Percentiles rank a stretch among this genome's conserved stretches.
These are phyloP conservation scores for Lathamus discolor DNA, from an alignment of 2,113 vertebrate genomes.

Conservation along the genomic window DNA sequence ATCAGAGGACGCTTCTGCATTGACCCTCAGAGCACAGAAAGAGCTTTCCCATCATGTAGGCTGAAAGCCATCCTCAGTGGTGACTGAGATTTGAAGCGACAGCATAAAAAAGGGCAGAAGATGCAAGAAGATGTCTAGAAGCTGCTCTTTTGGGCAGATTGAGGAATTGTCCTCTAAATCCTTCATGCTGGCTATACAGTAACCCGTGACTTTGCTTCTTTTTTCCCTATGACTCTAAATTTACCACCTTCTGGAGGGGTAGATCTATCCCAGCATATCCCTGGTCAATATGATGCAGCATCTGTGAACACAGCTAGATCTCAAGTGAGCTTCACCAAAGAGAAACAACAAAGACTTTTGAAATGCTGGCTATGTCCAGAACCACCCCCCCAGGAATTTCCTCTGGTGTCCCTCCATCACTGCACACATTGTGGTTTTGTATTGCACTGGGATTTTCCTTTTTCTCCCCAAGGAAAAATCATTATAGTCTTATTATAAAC, in stretches of 20 bases:
- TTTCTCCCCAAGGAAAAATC: neutral
- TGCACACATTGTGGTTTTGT: neutral
- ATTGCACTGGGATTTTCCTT: neutral
- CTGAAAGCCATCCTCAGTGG: neutral
- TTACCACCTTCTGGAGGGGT: neutral
- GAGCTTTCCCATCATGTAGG: neutral
- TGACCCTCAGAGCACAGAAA: neutral
- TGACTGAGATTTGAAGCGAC: neutral
- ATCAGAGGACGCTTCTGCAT: neutral
- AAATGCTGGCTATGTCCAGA: neutral
- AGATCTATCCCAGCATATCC: neutral
- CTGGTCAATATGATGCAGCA: neutral
- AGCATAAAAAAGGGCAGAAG: neutral
- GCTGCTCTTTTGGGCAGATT: neutral
- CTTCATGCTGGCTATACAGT: fast-evolving
- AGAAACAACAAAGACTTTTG: neutral
- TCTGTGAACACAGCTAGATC: neutral
- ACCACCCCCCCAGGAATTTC: neutral
- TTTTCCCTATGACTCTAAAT: neutral
- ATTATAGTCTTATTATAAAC: neutral
- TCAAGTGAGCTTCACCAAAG: neutral
- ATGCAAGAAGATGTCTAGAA: neutral
- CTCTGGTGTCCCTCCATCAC: neutral
- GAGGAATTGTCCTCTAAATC: neutral
- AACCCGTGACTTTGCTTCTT: neutral